These are phyloP conservation scores for Emydura subglobosa DNA, from an alignment of 2,113 vertebrate genomes.

Conservation along the genomic window DNA sequence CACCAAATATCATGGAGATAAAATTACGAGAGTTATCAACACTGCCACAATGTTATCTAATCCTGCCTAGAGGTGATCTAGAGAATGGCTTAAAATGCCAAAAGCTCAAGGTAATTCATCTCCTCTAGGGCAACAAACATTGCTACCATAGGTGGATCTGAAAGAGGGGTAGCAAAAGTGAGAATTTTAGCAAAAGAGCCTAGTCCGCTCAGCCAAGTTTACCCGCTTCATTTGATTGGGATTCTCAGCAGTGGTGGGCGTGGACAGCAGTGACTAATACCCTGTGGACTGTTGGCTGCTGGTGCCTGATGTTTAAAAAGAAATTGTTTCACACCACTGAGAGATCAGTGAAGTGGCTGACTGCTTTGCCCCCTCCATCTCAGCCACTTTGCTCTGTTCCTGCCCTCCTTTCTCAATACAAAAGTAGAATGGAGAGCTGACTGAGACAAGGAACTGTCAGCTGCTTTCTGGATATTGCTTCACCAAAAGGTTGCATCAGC, in stretches of 20 bases:
- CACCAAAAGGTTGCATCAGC: neutral
- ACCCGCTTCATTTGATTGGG: neutral
- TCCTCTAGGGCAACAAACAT: neutral
- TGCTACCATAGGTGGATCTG: neutral
- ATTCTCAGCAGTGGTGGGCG: neutral
- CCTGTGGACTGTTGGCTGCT: neutral
- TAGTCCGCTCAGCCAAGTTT: neutral
- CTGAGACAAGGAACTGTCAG: neutral
- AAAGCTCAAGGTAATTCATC: accelerated
- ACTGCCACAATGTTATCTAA: neutral
- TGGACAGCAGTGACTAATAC: neutral
- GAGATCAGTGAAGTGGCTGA: neutral
- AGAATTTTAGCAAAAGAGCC: neutral
- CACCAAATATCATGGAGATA: neutral
- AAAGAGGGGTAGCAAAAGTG: neutral
- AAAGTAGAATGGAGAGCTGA: neutral
- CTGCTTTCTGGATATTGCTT: accelerated
- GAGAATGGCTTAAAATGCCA: neutral
- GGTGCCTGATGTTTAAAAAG: neutral
- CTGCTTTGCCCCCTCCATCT: neutral
- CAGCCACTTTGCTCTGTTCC: neutral
- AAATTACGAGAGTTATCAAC: neutral
- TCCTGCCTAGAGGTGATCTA: neutral
- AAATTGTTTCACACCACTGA: neutral
- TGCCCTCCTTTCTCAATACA: neutral